Percentiles rank a stretch among this genome's conserved stretches.
These are phyloP conservation scores for Phoebastria nigripes DNA, from an alignment of 2,797 vertebrate genomes.

Conservation along the genomic window DNA sequence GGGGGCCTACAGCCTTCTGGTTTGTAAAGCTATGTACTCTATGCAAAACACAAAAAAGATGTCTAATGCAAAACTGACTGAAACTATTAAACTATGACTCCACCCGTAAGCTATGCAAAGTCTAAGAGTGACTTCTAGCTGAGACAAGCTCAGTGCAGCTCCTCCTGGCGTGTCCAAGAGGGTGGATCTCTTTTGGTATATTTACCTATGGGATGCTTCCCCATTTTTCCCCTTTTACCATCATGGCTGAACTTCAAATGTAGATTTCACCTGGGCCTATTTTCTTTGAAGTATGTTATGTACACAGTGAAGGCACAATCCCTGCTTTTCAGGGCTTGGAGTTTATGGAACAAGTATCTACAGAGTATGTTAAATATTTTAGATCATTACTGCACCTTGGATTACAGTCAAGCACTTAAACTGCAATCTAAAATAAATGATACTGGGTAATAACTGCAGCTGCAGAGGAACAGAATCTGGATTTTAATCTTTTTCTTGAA, in stretches of 20 bases:
- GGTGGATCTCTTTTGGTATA: conserved; percentile 30
- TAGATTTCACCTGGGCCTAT: conserved; percentile 32
- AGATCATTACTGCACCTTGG: conserved; percentile 35
- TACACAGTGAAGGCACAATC: conserved; percentile 54
- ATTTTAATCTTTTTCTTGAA: not conserved
- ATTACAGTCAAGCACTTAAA: conserved; percentile 34
- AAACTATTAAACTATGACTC: conserved; percentile 49
- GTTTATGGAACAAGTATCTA: conserved; percentile 53
- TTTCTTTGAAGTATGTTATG: conserved; percentile 62
- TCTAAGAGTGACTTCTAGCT: conserved; percentile 56
- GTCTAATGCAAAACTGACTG: conserved; percentile 22
- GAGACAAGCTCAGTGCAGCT: conserved; percentile 58
- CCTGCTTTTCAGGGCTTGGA: conserved; percentile 40
- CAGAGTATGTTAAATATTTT: conserved; percentile 51
- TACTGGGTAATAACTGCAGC: not conserved
- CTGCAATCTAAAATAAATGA: conserved; percentile 34
- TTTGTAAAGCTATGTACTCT: not conserved
- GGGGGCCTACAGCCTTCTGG: not conserved
- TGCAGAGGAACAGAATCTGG: not conserved
- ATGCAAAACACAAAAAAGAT: not conserved
- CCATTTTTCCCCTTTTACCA: conserved; percentile 52
- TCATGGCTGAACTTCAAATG: conserved; percentile 60
- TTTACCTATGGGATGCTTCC: conserved; percentile 45
- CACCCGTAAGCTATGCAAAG: conserved; percentile 50
- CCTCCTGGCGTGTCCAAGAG: conserved; percentile 45